These are phyloP conservation scores for Oegoconia quadripuncta DNA, from an alignment of 2,888 invertebrate genomes.

Conservation along the genomic window DNA sequence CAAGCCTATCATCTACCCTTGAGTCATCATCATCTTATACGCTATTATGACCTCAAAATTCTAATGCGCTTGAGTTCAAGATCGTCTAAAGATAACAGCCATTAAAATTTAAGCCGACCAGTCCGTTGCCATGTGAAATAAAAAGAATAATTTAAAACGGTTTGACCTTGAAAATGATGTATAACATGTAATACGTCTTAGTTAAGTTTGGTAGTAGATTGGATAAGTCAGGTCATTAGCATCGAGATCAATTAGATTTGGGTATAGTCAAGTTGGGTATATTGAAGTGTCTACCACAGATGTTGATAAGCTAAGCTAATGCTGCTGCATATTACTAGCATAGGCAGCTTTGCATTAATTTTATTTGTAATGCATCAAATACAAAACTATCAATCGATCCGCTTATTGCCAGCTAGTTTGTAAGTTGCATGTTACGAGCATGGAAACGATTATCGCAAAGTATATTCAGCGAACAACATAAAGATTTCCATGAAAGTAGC, in stretches of 20 bases:
- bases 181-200: constrained; percentile 15
- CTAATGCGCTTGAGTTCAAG: constrained; percentile 25
- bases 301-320: neutral
- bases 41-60: constrained; percentile 35
- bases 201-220: constrained; percentile 13
- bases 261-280: too few relatives aligned
- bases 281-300: too few relatives aligned
- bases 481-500: constrained; percentile 37
- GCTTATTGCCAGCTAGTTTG: constrained; percentile 28
- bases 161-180: constrained; percentile 35
- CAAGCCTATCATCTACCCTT: constrained; percentile 58
- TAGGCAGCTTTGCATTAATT: neutral
- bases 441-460: constrained; percentile 36
- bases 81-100: constrained; percentile 21
- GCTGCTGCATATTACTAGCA: neutral
- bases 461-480: constrained; percentile 36
- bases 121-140: constrained; percentile 19
- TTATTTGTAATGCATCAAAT: neutral
- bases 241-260: too few relatives aligned
- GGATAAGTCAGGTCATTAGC: constrained; percentile 3
- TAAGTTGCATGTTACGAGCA: constrained; percentile 36
- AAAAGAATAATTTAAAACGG: constrained; percentile 31
- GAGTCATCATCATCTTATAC: constrained; percentile 33
- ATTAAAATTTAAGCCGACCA: constrained; percentile 16
- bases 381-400: constrained; percentile 10